These are phyloP conservation scores for Genyomyrus donnyi DNA, from an alignment of 2,113 vertebrate species.

Conservation along the genomic window DNA sequence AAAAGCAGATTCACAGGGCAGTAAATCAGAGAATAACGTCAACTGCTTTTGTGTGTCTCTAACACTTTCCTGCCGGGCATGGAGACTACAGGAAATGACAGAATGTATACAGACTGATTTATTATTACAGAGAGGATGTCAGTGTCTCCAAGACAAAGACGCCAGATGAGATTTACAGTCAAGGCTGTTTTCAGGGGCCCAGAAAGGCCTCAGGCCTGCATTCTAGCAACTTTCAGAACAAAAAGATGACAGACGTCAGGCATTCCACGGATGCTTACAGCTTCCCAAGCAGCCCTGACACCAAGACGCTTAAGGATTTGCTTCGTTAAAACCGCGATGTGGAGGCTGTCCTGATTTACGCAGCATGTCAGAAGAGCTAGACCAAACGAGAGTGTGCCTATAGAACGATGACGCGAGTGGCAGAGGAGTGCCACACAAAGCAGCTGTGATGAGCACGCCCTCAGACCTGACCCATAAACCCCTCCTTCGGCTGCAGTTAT, in stretches of 20 bases:
- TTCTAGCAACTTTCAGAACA: not conserved
- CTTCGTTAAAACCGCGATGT: not conserved
- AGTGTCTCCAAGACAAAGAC: not conserved
- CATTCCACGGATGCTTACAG: not conserved
- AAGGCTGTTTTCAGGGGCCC: not conserved
- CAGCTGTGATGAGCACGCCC: not conserved
- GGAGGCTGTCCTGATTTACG: not conserved
- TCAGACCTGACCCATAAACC: not conserved
- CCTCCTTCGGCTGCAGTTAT: not conserved
- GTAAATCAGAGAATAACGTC: not conserved
- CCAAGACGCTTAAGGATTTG: not conserved
- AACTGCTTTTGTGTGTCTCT: not conserved
- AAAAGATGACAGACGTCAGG: not conserved
- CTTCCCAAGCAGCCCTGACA: not conserved
- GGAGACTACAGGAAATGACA: not conserved
- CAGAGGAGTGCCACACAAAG: not conserved
- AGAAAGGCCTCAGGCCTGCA: not conserved
- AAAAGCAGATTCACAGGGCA: not conserved
- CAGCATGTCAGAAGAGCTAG: not conserved
- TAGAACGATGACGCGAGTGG: not conserved
- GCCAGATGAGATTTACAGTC: not conserved
- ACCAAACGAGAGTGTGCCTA: not conserved
- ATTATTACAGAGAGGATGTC: not conserved
- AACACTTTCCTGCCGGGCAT: not conserved
- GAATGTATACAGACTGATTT: not conserved